Evolutionary conservation across 2,797 vertebrate species (phyloP), one percentile per base, ranked within the genome.

Genomic region (Taeniopygia guttata): DNA sequence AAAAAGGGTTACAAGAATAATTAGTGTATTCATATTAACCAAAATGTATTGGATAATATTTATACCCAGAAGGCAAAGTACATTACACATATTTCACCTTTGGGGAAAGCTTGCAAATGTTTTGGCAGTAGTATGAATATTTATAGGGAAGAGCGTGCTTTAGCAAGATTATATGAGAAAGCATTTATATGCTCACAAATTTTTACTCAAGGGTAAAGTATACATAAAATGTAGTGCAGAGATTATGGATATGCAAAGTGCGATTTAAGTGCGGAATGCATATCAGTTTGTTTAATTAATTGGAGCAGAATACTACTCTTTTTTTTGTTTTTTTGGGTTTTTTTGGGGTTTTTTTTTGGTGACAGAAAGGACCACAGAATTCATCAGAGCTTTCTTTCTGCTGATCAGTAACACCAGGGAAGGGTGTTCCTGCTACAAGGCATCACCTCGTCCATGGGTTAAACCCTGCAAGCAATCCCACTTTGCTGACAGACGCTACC

Each of bases 11-110:
- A 97, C 95, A 96, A 97, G 97, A 98, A 98, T 98, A 98, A 98
- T 98, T 98, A 98, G 98, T 97, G 97, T 97, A 98, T 98, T 98
- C 98, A 96, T 98, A 98, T 98, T 98, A 98, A 98, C 97, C 97
- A 97, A 97, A 98, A 98, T 98, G 97, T 98, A 98, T 98, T 97
- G 97, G 97, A 98, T 98, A 98, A 97, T 98, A 98, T 98, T 98
- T 98, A 98, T 98, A 98, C 98, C 98, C 98, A 97, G 97, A 98
- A 98, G 98, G 97, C 97, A 97, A 97, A 98, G 97, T 97, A 98
- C 97, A 97, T 97, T 97, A 97, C 97, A 97, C 97, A 97, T 97
- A 98, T 98, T 98, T 98, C 98, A 98, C 98, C 98, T 98, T 97
- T 98, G 97, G 97, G 98, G 98, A 97, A 97, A 97, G 96, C 97